These are phyloP conservation scores for Ibycter americanus DNA, from an alignment of 2,797 vertebrate species.

Conservation along the genomic window DNA sequence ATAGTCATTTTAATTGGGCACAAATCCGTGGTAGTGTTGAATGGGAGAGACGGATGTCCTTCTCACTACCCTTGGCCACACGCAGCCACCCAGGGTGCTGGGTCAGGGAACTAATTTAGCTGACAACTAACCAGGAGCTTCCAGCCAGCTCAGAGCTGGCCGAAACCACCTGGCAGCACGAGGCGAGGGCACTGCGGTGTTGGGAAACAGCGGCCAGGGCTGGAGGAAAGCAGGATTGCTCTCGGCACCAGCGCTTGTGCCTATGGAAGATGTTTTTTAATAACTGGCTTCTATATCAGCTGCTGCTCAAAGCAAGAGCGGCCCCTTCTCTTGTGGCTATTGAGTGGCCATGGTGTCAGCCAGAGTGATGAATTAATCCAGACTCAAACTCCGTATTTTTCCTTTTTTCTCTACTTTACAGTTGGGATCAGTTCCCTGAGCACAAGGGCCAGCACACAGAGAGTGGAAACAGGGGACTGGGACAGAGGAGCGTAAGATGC, in stretches of 20 bases:
- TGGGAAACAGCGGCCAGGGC: not conserved
- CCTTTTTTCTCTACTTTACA: not conserved
- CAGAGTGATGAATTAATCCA: not conserved
- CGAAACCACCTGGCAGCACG: not conserved
- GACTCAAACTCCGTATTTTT: not conserved
- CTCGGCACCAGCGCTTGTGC: not conserved
- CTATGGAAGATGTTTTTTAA: not conserved
- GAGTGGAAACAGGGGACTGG: not conserved
- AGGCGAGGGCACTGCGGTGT: not conserved
- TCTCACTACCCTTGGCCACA: not conserved
- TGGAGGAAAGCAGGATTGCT: not conserved
- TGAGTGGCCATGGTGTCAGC: rapidly evolving
- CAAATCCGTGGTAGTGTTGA: not conserved
- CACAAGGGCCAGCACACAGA: not conserved
- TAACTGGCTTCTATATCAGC: not conserved
- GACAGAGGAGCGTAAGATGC: not conserved
- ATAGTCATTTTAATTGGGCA: not conserved
- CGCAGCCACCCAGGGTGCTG: not conserved
- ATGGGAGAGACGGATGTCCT: not conserved
- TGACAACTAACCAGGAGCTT: not conserved
- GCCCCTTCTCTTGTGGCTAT: not conserved
- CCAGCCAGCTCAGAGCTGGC: not conserved
- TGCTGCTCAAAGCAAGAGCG: not conserved
- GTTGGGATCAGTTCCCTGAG: not conserved
- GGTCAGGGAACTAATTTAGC: not conserved